Percentiles rank a stretch among this genome's conserved stretches.
Conservation (phyloP, 2,797 vertebrate species). For the Notamacropus eugenii region DNA sequence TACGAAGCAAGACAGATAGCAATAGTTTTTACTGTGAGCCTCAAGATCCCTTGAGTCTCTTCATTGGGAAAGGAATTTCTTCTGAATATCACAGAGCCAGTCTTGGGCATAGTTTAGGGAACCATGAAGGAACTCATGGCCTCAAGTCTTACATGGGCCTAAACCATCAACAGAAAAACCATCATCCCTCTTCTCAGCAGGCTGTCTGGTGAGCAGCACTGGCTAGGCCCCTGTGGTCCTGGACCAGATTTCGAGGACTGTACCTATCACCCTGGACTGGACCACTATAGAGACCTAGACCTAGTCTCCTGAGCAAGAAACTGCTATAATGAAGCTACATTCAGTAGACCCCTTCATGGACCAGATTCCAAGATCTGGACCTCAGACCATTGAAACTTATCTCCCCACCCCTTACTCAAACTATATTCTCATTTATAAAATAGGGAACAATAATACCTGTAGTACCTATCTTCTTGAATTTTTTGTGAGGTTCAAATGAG, state of each 20-base stretch:
- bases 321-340: background rate
- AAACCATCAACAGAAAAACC: background rate
- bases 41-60: slow-evolving; percentile 40
- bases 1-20: slow-evolving; percentile 45
- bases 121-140: slow-evolving; percentile 28
- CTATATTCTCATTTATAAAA: background rate
- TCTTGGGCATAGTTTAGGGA: slow-evolving; percentile 58
- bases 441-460: background rate
- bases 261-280: background rate
- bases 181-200: background rate
- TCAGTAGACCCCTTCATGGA: background rate
- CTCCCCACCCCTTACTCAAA: background rate
- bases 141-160: background rate
- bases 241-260: background rate
- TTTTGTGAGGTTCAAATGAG: background rate
- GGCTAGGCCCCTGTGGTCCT: background rate
- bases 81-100: background rate
- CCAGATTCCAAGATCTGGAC: background rate
- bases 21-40: slow-evolving; percentile 48
- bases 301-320: background rate
- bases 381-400: background rate
- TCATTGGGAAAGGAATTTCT: slow-evolving; percentile 53
- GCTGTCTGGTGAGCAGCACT: background rate
- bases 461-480: background rate
- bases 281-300: background rate